phyloP scores from a whole-genome alignment of 2,113 vertebrate species.

The Oxygymnocypris stewartii region DNA sequence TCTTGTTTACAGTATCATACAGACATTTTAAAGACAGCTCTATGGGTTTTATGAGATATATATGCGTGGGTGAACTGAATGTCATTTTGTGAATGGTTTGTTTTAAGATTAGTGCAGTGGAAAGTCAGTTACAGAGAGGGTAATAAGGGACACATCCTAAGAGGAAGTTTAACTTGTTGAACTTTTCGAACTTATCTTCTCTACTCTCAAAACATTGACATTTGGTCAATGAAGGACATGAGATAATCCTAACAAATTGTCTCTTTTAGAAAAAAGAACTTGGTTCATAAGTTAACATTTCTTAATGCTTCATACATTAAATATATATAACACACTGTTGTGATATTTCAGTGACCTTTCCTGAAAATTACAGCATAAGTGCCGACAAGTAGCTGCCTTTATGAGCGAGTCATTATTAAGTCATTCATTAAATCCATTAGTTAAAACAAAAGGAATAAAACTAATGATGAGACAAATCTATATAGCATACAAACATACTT shows the following conservation, averaged over 20 bases:
- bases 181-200: slow-evolving; percentile 9
- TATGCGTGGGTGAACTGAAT: neutral
- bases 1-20: neutral
- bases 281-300: no score
- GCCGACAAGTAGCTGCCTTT: neutral
- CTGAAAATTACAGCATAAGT: no score
- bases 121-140: neutral
- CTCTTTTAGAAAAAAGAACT: no score
- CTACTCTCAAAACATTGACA: neutral
- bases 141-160: slow-evolving; percentile 4
- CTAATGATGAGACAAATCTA: no score
- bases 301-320: no score
- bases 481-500: no score
- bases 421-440: no score
- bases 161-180: slow-evolving; percentile 21
- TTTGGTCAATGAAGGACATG: neutral
- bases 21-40: neutral
- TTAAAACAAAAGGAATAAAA: no score
- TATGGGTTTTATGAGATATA: neutral
- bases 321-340: no score
- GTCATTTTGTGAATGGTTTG: neutral
- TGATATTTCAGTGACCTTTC: no score
- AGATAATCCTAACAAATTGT: neutral
- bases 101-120: neutral
- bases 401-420: neutral